phyloP scores from a whole-genome alignment of 2,888 invertebrate genomes.

The Rhamnusium bicolor region DNA sequence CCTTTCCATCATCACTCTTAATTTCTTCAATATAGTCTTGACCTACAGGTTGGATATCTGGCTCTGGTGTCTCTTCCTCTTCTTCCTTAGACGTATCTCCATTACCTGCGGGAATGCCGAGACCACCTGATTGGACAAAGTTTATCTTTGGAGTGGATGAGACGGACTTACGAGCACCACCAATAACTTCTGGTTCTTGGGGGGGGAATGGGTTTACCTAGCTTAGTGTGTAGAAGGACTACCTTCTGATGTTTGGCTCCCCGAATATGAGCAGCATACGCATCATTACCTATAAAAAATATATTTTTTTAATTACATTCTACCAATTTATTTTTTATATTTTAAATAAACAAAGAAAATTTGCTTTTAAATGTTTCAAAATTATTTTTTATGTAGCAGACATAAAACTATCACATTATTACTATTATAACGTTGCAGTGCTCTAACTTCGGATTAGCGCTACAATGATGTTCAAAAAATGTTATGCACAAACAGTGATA shows the following conservation, averaged over 20 bases:
- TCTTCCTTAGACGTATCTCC: slow-evolving; percentile 71
- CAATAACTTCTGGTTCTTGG: slow-evolving; percentile 92
- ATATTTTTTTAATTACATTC: no score
- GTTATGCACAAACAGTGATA: no score
- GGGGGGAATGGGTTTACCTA: slow-evolving; percentile 98
- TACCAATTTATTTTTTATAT: no score
- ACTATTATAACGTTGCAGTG: no score
- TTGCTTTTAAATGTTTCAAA: no score
- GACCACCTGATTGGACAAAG: slow-evolving; percentile 85
- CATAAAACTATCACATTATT: no score
- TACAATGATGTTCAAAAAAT: no score
- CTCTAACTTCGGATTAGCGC: no score
- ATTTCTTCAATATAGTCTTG: slow-evolving; percentile 99
- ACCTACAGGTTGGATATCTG: slow-evolving; percentile 93
- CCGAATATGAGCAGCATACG: slow-evolving; percentile 97
- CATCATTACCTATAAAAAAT: slow-evolving; percentile 88
- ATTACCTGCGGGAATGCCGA: slow-evolving; percentile 74
- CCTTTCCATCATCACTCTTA: slow-evolving; percentile 93
- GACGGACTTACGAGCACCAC: slow-evolving; percentile 72
- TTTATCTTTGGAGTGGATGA: slow-evolving; percentile 86
- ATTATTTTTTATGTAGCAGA: no score
- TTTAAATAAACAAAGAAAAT: no score
- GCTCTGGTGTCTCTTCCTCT: slow-evolving; percentile 75
- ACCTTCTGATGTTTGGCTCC: slow-evolving; percentile 99
- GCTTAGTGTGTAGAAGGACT: slow-evolving; percentile 94